phyloP scores from a whole-genome alignment of 2,888 invertebrate genomes.

The Oscheius sp. region DNA sequence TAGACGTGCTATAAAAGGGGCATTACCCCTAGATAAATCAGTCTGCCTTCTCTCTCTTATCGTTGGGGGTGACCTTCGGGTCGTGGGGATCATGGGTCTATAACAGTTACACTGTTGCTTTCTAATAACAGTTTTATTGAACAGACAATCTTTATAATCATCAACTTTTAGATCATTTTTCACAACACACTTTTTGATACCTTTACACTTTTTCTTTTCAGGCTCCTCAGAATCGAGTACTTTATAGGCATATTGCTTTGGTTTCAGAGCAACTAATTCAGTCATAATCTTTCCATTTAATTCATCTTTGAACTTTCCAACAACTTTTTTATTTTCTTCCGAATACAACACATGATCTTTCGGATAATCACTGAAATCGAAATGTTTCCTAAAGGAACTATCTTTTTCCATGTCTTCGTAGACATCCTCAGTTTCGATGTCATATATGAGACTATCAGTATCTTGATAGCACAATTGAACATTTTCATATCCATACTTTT shows the following conservation, averaged over 20 bases:
- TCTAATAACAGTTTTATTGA: constrained; percentile 24
- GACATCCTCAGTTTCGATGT: constrained; percentile 66
- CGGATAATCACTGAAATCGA: too few relatives aligned
- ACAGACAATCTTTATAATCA: constrained; percentile 23
- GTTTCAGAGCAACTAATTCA: constrained; percentile 56
- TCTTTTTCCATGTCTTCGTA: constrained; percentile 63
- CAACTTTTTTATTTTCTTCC: constrained; percentile 55
- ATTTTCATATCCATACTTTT: constrained; percentile 34
- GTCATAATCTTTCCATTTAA: constrained; percentile 54
- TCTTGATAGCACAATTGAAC: constrained; percentile 61
- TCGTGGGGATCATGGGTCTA: too few relatives aligned
- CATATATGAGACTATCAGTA: constrained; percentile 63
- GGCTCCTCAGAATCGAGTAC: too few relatives aligned
- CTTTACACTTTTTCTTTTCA: constrained; percentile 27
- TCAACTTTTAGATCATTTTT: constrained; percentile 13
- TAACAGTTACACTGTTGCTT: constrained; percentile 27
- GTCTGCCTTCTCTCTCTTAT: too few relatives aligned
- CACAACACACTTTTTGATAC: constrained; percentile 25
- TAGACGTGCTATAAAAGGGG: too few relatives aligned
- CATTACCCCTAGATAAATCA: too few relatives aligned
- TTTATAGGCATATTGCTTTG: constrained; percentile 49
- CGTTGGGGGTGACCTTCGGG: too few relatives aligned
- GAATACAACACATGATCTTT: constrained; percentile 46
- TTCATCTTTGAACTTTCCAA: too few relatives aligned
- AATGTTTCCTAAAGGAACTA: constrained; percentile 13